These are phyloP conservation scores for Andrena bucephala DNA, from an alignment of 2,888 invertebrate genomes.

Conservation along the genomic window DNA sequence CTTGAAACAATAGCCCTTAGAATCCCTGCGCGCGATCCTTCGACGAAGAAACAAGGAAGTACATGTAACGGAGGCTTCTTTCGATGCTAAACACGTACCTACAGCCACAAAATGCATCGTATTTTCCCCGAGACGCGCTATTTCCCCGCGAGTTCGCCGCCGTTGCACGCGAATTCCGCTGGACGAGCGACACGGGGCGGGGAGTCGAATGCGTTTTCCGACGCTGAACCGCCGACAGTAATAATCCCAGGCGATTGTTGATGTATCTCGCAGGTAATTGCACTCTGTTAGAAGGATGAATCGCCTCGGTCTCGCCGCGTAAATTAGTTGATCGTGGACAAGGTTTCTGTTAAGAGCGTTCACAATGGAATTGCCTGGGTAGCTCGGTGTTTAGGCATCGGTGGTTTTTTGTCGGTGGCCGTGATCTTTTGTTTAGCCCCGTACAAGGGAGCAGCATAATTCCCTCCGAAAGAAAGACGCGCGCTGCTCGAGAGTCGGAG, in stretches of 20 bases:
- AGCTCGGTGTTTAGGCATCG: constrained; percentile 48
- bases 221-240: constrained; percentile 1
- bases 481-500: constrained; percentile 28
- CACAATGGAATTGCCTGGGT: constrained; percentile 29
- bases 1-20: no score
- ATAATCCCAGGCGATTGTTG: constrained; percentile 15
- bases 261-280: constrained; percentile 26
- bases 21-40: background rate
- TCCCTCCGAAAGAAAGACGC: constrained; percentile 55
- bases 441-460: constrained; percentile 64
- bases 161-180: no score
- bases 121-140: no score
- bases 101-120: no score
- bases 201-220: background rate
- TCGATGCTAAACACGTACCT: background rate
- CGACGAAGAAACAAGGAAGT: background rate
- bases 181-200: no score
- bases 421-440: constrained; percentile 60
- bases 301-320: constrained; percentile 1
- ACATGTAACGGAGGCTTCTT: background rate
- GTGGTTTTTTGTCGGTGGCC: constrained; percentile 51
- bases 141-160: no score
- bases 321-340: constrained; percentile 31
- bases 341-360: constrained; percentile 27
- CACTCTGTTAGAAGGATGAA: background rate